phyloP scores from a whole-genome alignment of 2,888 invertebrate species.

The Mycalesis mineus region DNA sequence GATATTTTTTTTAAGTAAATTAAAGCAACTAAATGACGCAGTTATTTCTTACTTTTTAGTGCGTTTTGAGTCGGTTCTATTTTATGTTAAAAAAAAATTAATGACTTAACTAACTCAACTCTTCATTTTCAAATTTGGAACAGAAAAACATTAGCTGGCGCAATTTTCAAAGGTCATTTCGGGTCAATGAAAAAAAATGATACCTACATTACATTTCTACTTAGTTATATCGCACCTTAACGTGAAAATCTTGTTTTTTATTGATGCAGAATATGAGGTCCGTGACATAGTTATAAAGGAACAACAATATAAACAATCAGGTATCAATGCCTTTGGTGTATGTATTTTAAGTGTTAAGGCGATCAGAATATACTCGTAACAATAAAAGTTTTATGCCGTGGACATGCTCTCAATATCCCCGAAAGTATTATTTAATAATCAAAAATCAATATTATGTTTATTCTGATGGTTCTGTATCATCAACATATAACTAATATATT shows the following conservation, averaged over 20 bases:
- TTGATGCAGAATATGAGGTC: conserved; percentile 35
- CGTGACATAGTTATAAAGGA: conserved; percentile 57
- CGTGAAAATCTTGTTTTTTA: conserved; percentile 32
- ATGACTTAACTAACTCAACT: too few species aligned
- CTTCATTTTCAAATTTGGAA: too few species aligned
- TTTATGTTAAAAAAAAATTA: too few species aligned
- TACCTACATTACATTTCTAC: conserved; percentile 12
- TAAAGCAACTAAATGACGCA: too few species aligned
- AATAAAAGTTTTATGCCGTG: conserved; percentile 63
- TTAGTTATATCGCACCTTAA: conserved; percentile 28
- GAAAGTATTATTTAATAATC: conserved; percentile 39
- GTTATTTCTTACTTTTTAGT: too few species aligned
- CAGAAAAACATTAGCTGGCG: too few species aligned
- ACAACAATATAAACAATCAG: conserved; percentile 54
- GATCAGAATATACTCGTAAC: conserved; percentile 52
- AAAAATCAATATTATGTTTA: background rate
- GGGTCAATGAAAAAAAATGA: conserved; percentile 9
- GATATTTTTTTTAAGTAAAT: too few species aligned
- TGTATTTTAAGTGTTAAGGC: conserved; percentile 53
- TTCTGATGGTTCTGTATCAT: background rate
- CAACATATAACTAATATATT: too few species aligned
- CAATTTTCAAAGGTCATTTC: background rate
- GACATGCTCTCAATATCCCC: conserved; percentile 46
- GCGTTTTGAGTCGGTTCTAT: too few species aligned
- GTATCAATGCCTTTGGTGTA: conserved; percentile 47